Evolutionary conservation across 2,888 invertebrate genomes (phyloP).

Genomic region (Phortica okadai): DNA sequence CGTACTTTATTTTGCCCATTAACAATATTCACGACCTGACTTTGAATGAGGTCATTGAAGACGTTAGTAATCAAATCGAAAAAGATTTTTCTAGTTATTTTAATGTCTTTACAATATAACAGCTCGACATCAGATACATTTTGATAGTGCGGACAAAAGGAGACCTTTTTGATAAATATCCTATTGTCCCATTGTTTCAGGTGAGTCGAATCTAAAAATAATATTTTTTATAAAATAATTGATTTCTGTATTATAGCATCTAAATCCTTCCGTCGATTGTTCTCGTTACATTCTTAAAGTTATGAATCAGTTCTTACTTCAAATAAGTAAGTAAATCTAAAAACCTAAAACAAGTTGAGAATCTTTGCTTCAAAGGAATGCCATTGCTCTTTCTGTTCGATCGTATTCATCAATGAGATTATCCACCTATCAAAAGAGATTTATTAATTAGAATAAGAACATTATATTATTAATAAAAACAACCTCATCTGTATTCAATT

Average conservation of each 20-base stretch:
- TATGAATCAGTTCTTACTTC: conserved; percentile 53
- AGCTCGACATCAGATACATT: conserved; percentile 76
- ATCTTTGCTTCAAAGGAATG: conserved; percentile 38
- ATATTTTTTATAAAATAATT: not conserved
- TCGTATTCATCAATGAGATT: conserved; percentile 50
- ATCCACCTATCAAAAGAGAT: conserved; percentile 50
- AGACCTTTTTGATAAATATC: conserved; percentile 64
- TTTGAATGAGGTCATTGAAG: conserved; percentile 77
- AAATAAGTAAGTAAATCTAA: conserved; percentile 6
- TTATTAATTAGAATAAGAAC: conserved; percentile 15
- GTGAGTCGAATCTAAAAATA: conserved; percentile 58
- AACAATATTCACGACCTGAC: conserved; percentile 74
- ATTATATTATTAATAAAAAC: conserved; percentile 31
- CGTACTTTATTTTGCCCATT: conserved; percentile 71
- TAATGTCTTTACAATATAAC: conserved; percentile 42
- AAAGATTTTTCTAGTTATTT: not conserved
- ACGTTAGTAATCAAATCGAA: conserved; percentile 64
- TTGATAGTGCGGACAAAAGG: conserved; percentile 75
- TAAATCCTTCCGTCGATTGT: conserved; percentile 74
- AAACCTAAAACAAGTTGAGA: conserved; percentile 2
- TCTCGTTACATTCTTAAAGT: conserved; percentile 71
- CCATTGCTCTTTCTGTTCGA: conserved; percentile 40
- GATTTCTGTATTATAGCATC: conserved; percentile 56
- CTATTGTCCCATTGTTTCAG: conserved; percentile 74
- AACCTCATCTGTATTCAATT: conserved; percentile 39